These are phyloP conservation scores for Hofmannophila pseudospretella DNA, from an alignment of 2,888 invertebrate species.

Conservation along the genomic window DNA sequence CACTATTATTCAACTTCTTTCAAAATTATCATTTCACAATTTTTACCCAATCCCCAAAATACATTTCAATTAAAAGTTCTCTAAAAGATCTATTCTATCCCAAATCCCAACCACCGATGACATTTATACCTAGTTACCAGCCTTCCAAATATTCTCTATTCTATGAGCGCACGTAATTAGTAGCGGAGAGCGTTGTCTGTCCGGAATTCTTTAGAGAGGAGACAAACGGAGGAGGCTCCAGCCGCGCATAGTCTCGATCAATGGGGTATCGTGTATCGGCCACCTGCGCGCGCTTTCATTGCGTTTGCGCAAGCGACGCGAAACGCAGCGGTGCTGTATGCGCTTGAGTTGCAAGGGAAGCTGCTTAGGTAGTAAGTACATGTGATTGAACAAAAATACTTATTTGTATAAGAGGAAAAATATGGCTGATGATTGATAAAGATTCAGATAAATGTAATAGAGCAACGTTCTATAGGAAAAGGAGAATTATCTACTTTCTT, in stretches of 20 bases:
- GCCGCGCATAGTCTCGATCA: slow-evolving; percentile 45
- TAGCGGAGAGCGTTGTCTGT: slow-evolving; percentile 67
- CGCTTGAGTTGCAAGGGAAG: slow-evolving; percentile 4
- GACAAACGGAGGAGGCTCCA: slow-evolving; percentile 62
- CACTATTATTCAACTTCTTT: too few relatives aligned
- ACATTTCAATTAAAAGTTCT: slow-evolving; percentile 7
- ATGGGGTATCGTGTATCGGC: slow-evolving; percentile 74
- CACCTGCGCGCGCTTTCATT: slow-evolving; percentile 62
- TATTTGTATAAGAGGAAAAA: too few relatives aligned
- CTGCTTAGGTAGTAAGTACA: not conserved
- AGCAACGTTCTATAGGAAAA: too few relatives aligned
- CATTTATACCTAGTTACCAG: slow-evolving; percentile 12
- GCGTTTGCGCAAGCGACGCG: slow-evolving; percentile 6
- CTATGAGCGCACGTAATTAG: slow-evolving; percentile 66
- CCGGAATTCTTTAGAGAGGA: slow-evolving; percentile 69
- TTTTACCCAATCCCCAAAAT: not conserved
- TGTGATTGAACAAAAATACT: too few relatives aligned
- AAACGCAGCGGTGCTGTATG: slow-evolving; percentile 3
- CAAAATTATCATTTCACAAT: too few relatives aligned
- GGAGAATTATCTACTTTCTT: too few relatives aligned
- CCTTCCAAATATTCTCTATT: slow-evolving; percentile 22
- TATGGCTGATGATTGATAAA: too few relatives aligned
- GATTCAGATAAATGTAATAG: too few relatives aligned
- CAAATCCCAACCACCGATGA: too few relatives aligned
- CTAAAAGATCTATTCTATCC: not conserved